These are phyloP conservation scores for Catharus fuscescens DNA, from an alignment of 2,113 vertebrate species.

Conservation along the genomic window DNA sequence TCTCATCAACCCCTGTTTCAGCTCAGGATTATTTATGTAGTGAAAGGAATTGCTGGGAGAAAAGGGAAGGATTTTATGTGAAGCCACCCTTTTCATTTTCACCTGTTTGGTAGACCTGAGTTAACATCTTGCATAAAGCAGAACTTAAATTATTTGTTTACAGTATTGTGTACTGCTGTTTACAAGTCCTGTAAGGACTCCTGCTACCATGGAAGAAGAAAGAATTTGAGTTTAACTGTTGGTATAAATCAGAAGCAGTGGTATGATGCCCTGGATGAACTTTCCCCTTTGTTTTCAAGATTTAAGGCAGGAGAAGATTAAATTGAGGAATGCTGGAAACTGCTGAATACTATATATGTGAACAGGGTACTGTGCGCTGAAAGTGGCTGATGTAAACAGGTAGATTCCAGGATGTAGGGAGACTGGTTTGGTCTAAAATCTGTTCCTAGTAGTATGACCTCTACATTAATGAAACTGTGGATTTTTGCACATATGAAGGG, in stretches of 20 bases:
- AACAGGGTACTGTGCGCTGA: constrained; percentile 55
- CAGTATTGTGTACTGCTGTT: constrained; percentile 84
- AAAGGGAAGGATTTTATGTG: constrained; percentile 73
- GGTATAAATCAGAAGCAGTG: constrained; percentile 14
- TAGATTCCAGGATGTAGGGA: constrained; percentile 38
- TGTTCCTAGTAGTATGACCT: constrained; percentile 50
- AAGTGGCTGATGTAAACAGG: constrained; percentile 36
- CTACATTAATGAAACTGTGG: constrained; percentile 51
- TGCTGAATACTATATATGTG: constrained; percentile 12
- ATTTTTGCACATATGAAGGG: constrained; percentile 67
- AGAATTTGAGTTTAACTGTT: constrained; percentile 26
- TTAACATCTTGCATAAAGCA: constrained; percentile 74
- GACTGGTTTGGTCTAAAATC: constrained; percentile 22
- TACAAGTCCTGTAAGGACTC: constrained; percentile 79
- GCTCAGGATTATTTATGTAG: constrained; percentile 82
- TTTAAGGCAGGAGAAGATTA: constrained; percentile 47
- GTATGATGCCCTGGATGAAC: neutral
- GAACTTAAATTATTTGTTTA: constrained; percentile 78
- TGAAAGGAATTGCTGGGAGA: constrained; percentile 67
- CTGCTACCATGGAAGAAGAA: constrained; percentile 69
- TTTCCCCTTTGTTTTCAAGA: constrained; percentile 47
- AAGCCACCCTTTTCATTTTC: constrained; percentile 73
- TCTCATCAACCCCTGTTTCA: constrained; percentile 68
- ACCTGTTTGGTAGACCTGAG: constrained; percentile 65
- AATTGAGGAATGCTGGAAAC: constrained; percentile 53